A percentile compares a stretch with the other conserved stretches of the same genome.
Evolutionary conservation across 2,797 vertebrate species (phyloP).

Genomic region (Myiotriccus ornatus): DNA sequence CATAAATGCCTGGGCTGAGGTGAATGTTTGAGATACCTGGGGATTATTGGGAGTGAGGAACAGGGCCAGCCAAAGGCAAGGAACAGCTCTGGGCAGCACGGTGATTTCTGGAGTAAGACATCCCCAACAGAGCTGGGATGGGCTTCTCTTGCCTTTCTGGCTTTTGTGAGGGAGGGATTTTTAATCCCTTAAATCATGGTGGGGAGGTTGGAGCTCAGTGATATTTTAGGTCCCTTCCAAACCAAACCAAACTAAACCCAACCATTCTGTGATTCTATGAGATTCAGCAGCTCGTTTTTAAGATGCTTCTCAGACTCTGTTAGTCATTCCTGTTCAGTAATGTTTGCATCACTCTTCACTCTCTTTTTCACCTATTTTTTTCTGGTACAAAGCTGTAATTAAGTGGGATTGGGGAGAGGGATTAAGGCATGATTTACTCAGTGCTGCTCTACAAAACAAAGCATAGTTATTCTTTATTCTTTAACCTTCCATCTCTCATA

Average conservation of each 20-base stretch:
- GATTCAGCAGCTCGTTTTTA: neutral
- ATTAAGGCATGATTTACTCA: neutral
- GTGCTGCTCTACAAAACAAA: neutral
- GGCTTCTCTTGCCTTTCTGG: neutral
- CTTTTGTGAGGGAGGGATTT: neutral
- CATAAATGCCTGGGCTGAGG: neutral
- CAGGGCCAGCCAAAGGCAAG: neutral
- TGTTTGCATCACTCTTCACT: neutral
- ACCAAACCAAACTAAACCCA: neutral
- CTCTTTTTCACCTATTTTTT: fast-evolving
- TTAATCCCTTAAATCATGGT: neutral
- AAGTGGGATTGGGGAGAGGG: neutral
- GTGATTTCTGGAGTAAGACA: fast-evolving
- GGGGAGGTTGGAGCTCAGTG: neutral
- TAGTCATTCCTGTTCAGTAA: neutral
- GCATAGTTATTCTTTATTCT: neutral
- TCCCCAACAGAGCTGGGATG: neutral
- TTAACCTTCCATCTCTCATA: neutral
- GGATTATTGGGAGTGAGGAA: neutral
- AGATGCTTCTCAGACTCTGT: neutral
- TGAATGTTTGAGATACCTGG: neutral
- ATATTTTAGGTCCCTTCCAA: neutral
- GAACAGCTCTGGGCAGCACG: neutral
- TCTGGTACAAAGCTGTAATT: neutral
- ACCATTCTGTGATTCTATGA: neutral